Base-by-base conservation (phyloP, 2,888 invertebrate species). In the Teleiodes luculella region DNA sequence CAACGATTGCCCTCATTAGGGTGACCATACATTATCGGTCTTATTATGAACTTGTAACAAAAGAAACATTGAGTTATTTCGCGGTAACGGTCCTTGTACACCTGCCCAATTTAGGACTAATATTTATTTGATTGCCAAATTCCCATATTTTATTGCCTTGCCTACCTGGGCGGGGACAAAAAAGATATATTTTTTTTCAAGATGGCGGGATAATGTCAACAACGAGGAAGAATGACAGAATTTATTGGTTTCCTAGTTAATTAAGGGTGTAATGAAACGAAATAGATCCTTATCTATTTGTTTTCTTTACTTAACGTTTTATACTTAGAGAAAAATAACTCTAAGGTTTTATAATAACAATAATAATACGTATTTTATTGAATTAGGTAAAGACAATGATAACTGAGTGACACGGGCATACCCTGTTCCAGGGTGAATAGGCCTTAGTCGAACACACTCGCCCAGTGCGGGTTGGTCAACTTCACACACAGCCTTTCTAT, bases 81-180 rank as follows among this genome's bases (percentile, higher is more conserved):
- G 71, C 71, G 59, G 60, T 61, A 71, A 70, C 70, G 66, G 66
- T 55, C 57, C 41, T 52, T 64, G 56, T 54, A 35, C 81, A 86
- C 86, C 86, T 86, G 86, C 66, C 80, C 67, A 72, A 75, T 77
- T 79, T 70, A 64, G 64, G 65, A 62, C 76, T 86, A 86, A 86
- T 87, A 85, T 83, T 83, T 83, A 86, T 86, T 84, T 87, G 86
- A 87, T 87, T 87, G 87, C 86, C 80, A 85, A 87, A 83, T 77
- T 70, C 74, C 66, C 67, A 62, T 63, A 63, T 60, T 62, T 56
- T 49, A 41, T 37, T 30, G 14, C 39, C 28, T 24, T 24, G 52
- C 55, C 62, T 63, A 58, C 61, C 66, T 64, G 62, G 47, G 61
- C 46, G 54, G 56, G 57, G 57, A 64, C 52, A 62, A 63, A 65